Base-by-base conservation (phyloP, 2,113 vertebrate genomes). In the Athene cunicularia region DNA sequence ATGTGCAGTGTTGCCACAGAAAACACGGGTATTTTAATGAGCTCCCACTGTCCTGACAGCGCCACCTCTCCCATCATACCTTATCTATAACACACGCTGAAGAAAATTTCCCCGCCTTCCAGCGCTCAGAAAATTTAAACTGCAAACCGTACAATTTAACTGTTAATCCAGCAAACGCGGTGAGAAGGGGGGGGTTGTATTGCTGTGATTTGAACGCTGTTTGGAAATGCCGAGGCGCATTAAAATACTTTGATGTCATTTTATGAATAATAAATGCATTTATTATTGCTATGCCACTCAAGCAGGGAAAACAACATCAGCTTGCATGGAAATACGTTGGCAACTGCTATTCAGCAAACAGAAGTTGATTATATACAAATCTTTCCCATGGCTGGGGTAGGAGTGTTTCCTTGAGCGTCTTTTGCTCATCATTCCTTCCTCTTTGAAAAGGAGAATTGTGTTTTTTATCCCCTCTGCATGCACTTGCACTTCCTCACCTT, bases 191-290 rank as follows among this genome's bases (percentile, higher is more conserved):
- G 58, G 8, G 58, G 43, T 80, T 73, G 60, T 66, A 73, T 64
- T 56, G 49, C 41, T 85, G 62, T 0, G 3, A 43, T 75, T 41
- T 30, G 28, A 80, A 68, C 1, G 3, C 62, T 60, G 24, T 50
- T 93, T 1, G 1, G 84, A 90, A 95, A 94, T 41, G 50, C 53
- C 76, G 90, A 92, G 50, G 55, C 81, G 47, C 86, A 80, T 93
- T 93, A n/a, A 94, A 88, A 45, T 60, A 49, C 71, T 64, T 74
- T 73, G 56, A 60, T 94, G 74, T 37, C 33, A 45, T 93, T 82
- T 93, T 83, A 96, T 96, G 95, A 96, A 96, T 94, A 92, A 96
- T 96, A 93, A 90, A 96, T 92, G 70, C 62, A 76, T 92, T 94
- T 94, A 52, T 90, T 95, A 94, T 86, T 95, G 71, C 70, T 64